Conservation (phyloP, 2,113 vertebrate genomes). For the Silurus asotus region DNA sequence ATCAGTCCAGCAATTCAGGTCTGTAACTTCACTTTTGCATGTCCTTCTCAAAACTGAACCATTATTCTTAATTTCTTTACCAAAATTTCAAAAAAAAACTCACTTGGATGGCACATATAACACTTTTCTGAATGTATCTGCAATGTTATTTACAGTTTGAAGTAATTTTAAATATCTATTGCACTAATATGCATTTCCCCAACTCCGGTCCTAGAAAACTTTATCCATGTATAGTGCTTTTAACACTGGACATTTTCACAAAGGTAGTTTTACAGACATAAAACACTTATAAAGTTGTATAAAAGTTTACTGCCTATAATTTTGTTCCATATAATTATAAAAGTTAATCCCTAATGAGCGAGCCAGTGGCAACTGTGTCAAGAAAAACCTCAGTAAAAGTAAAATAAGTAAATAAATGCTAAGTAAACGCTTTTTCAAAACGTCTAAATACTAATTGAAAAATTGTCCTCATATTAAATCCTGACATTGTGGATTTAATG, state of each 20-base stretch:
- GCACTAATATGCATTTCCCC: background rate
- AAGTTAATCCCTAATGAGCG: no score
- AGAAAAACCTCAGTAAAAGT: no score
- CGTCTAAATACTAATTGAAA: background rate
- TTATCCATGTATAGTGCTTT: no score
- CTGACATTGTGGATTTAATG: background rate
- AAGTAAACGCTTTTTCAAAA: background rate
- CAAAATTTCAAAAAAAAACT: background rate
- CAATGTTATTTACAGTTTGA: background rate
- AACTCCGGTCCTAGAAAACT: background rate
- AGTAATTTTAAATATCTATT: background rate
- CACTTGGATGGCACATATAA: background rate
- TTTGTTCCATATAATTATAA: no score
- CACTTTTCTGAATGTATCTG: background rate
- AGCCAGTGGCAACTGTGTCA: no score
- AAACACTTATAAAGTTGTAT: no score
- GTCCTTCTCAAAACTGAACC: background rate
- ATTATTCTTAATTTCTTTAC: background rate
- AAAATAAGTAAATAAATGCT: no score
- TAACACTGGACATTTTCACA: no score
- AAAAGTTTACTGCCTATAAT: no score
- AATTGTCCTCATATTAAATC: background rate
- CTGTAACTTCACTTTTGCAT: background rate
- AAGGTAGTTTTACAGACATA: no score
- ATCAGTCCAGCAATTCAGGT: background rate